Evolutionary conservation across 2,888 invertebrate species (phyloP).

Genomic region (Mamestra brassicae): DNA sequence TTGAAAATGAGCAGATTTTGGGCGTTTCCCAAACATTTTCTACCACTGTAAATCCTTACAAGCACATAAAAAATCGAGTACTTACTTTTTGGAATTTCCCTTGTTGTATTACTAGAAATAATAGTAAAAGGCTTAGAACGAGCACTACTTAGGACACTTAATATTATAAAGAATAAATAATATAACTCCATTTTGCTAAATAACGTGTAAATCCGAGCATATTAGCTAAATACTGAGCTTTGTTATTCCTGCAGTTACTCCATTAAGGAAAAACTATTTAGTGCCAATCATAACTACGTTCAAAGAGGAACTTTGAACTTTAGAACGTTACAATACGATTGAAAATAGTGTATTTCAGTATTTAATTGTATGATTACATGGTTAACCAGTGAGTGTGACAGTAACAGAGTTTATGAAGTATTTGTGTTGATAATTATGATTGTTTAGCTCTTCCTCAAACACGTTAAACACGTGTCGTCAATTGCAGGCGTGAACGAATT

Average conservation of each 20-base stretch:
- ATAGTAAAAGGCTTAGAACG: neutral
- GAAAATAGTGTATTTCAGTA: neutral
- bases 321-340: neutral
- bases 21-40: neutral
- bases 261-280: constrained; percentile 49
- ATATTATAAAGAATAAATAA: constrained; percentile 9
- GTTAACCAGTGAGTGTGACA: constrained; percentile 25
- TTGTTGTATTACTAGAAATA: too few relatives aligned
- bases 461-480: constrained; percentile 1
- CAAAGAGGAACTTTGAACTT: constrained; percentile 2
- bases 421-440: constrained; percentile 1
- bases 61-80: neutral
- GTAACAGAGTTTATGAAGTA: constrained; percentile 15
- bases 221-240: constrained; percentile 33
- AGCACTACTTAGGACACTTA: constrained; percentile 23
- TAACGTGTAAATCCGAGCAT: constrained; percentile 43
- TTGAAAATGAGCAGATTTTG: neutral
- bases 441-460: too few relatives aligned
- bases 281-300: constrained; percentile 20
- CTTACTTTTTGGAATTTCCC: constrained; percentile 28
- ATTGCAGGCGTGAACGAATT: too few relatives aligned
- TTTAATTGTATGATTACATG: constrained; percentile 12
- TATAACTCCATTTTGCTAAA: constrained; percentile 19
- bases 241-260: constrained; percentile 28
- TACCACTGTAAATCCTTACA: too few relatives aligned